Conservation (phyloP, 1,140 invertebrate species). For the Lordiphosa mommai region DNA sequence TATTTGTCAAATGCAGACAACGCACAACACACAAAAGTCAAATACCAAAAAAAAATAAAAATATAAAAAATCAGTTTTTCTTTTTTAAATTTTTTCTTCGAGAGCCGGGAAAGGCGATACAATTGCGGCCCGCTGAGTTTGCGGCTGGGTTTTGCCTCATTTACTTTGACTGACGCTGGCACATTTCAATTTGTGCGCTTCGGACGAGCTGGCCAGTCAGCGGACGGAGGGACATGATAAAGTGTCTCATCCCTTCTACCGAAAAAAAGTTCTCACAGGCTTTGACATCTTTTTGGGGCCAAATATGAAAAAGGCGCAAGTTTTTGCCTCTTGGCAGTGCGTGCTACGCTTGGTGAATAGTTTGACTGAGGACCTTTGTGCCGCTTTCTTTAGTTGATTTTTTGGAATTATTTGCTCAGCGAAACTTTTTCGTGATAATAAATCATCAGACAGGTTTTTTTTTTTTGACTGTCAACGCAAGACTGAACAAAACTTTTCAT, state of each 20-base stretch:
- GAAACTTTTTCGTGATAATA: constrained; percentile 59
- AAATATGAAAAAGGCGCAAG: constrained; percentile 45
- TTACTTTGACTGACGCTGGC: constrained; percentile 56
- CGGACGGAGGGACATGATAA: constrained; percentile 59
- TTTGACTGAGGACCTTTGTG: constrained; percentile 16
- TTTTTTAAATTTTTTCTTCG: constrained; percentile 9
- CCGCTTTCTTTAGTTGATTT: constrained; percentile 3
- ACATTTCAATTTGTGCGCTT: constrained; percentile 66
- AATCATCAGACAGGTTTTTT: constrained; percentile 45
- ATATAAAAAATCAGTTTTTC: constrained; percentile 6
- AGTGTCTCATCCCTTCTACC: constrained; percentile 42
- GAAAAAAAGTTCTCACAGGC: constrained; percentile 31
- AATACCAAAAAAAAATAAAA: constrained; percentile 32
- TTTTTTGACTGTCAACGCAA: constrained; percentile 14
- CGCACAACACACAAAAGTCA: constrained; percentile 34
- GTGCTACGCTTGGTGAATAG: constrained; percentile 45
- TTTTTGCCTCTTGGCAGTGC: constrained; percentile 38
- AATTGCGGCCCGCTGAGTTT: constrained; percentile 32
- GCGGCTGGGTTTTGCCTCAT: constrained; percentile 61
- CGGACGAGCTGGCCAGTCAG: constrained; percentile 45
- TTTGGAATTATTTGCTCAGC: constrained; percentile 30
- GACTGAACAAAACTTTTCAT: constrained; percentile 42
- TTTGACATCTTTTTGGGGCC: constrained; percentile 13
- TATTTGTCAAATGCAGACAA: constrained; percentile 56
- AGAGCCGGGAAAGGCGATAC: constrained; percentile 13